Conservation (phyloP, 2,113 vertebrate genomes). For the Sapajus apella region DNA sequence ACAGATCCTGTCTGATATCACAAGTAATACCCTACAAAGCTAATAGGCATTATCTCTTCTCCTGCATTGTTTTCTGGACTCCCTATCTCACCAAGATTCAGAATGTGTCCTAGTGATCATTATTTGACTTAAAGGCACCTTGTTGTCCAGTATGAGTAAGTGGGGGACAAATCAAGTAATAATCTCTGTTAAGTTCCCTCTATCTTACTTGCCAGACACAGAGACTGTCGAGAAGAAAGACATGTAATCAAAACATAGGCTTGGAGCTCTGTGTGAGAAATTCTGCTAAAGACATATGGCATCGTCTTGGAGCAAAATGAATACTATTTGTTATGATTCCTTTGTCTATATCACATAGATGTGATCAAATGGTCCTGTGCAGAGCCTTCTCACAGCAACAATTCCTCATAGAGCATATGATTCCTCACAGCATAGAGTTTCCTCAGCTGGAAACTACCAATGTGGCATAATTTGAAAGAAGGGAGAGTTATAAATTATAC, state of each 20-base stretch:
- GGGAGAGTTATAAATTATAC: conserved; percentile 79
- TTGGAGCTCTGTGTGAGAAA: neutral
- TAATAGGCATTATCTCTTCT: neutral
- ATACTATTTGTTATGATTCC: no score
- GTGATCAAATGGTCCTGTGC: neutral
- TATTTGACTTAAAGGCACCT: neutral
- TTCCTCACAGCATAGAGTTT: neutral
- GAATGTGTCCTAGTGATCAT: neutral
- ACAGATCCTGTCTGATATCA: neutral
- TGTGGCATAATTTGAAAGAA: conserved; percentile 32
- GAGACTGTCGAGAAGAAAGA: neutral
- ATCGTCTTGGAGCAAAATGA: neutral
- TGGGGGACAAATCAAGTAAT: neutral
- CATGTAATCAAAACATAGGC: neutral
- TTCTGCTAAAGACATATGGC: neutral
- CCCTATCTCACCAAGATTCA: neutral
- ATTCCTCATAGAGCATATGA: neutral
- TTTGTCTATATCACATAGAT: neutral
- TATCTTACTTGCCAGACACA: neutral
- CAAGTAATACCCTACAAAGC: neutral
- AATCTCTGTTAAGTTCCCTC: neutral
- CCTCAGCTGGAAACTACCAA: neutral
- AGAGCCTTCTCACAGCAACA: neutral
- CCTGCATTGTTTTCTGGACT: neutral
- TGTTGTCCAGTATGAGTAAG: neutral